Percentiles rank a stretch among this genome's conserved stretches.
phyloP scores from a whole-genome alignment of 2,888 invertebrate genomes.

The Ditula angustiorana region DNA sequence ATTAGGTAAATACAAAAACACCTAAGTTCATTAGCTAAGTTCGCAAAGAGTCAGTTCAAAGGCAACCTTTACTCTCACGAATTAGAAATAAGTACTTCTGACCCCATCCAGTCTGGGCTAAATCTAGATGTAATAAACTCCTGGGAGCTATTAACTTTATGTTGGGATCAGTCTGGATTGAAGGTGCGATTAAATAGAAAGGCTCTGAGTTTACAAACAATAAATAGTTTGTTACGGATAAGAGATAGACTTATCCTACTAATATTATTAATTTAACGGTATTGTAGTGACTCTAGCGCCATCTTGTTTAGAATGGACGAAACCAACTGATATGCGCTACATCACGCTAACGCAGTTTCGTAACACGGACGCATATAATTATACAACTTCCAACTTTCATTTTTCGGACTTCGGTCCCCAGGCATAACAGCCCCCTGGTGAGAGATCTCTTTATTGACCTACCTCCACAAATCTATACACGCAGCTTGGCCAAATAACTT shows the following conservation, averaged over 20 bases:
- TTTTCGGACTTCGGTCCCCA: too few relatives aligned
- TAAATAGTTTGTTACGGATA: not conserved
- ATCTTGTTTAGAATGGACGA: too few relatives aligned
- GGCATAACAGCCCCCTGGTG: too few relatives aligned
- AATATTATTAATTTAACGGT: too few relatives aligned
- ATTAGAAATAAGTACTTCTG: not conserved
- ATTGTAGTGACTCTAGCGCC: too few relatives aligned
- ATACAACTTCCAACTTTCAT: too few relatives aligned
- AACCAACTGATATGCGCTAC: too few relatives aligned
- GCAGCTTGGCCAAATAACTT: too few relatives aligned
- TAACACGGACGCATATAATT: too few relatives aligned
- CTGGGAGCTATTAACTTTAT: not conserved
- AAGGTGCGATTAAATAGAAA: constrained; percentile 8
- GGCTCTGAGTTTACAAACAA: not conserved
- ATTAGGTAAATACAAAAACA: constrained; percentile 1
- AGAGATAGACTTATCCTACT: not conserved
- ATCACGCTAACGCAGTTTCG: too few relatives aligned
- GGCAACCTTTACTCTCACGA: not conserved
- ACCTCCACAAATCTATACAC: too few relatives aligned
- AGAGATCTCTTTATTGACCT: too few relatives aligned
- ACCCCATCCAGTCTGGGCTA: not conserved
- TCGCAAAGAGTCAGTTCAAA: constrained; percentile 13
- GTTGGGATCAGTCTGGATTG: not conserved
- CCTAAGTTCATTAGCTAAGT: constrained; percentile 8
- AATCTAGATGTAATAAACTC: constrained; percentile 5